Conservation (phyloP, 2,113 vertebrate species). For the Corythornis cristatus region DNA sequence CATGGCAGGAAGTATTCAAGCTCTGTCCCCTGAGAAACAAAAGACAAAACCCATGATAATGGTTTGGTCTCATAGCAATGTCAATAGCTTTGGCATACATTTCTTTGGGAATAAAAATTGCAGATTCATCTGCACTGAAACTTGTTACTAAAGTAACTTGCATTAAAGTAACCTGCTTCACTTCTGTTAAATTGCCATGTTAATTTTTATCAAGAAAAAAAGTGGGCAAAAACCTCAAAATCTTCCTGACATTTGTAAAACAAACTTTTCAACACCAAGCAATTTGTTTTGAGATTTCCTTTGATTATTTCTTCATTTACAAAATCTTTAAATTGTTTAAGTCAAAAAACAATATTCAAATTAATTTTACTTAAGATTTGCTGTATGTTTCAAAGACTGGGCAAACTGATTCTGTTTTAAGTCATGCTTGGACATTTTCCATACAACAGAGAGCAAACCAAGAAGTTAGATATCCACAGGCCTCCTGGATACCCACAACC, state of each 20-base stretch:
- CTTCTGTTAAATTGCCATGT: neutral
- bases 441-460: neutral
- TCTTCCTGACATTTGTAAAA: neutral
- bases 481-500: neutral
- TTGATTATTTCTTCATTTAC: neutral
- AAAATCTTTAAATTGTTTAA: neutral
- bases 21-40: neutral
- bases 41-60: neutral
- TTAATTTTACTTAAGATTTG: neutral
- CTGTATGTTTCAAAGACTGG: neutral
- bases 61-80: neutral
- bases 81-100: neutral
- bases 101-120: neutral
- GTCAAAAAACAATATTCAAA: neutral
- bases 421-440: neutral
- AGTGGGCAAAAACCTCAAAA: neutral
- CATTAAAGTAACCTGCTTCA: neutral
- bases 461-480: neutral
- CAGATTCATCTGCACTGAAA: neutral
- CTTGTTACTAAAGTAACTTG: neutral
- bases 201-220: neutral
- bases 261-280: rapidly evolving
- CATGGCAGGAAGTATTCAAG: rapidly evolving
- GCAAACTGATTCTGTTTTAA: neutral
- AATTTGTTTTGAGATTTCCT: neutral